Percentiles rank a stretch among this genome's conserved stretches.
phyloP scores from a whole-genome alignment of 2,797 vertebrate species.

The Acipenser oxyrinchus region DNA sequence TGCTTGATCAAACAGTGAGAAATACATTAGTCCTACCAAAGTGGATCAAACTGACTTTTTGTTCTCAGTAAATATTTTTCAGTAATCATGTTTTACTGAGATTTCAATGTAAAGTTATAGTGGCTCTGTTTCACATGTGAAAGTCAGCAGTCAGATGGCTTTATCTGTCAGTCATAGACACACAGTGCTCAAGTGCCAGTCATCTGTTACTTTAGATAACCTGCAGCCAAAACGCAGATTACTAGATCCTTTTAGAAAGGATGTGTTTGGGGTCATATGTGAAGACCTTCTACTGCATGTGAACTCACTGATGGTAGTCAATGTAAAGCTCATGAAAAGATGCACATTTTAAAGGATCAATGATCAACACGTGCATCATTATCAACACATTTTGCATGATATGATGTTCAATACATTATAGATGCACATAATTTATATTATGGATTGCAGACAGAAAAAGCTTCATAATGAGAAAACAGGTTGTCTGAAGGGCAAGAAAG shows the following conservation, averaged over 20 bases:
- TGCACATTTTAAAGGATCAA: no score
- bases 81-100: slow-evolving; percentile 17
- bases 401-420: no score
- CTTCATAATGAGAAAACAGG: no score
- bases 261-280: slow-evolving; percentile 23
- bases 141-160: slow-evolving; percentile 31
- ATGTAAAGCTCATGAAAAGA: no score
- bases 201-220: slow-evolving; percentile 42
- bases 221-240: slow-evolving; percentile 24
- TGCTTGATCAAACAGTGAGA: not conserved
- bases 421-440: no score
- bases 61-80: not conserved
- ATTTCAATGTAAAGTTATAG: slow-evolving; percentile 23
- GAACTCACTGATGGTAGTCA: no score
- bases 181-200: slow-evolving; percentile 25
- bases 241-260: slow-evolving; percentile 32
- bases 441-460: no score
- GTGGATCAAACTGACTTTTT: not conserved
- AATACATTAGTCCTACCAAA: slow-evolving; percentile 10
- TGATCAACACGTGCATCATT: no score
- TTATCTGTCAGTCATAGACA: slow-evolving; percentile 33
- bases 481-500: no score
- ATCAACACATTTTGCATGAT: no score
- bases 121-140: slow-evolving; percentile 15
- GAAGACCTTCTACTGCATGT: not conserved